Evolutionary conservation across 2,113 vertebrate species (phyloP), one percentile per base, ranked within the genome.

Genomic region (Gopherus evgoodei): DNA sequence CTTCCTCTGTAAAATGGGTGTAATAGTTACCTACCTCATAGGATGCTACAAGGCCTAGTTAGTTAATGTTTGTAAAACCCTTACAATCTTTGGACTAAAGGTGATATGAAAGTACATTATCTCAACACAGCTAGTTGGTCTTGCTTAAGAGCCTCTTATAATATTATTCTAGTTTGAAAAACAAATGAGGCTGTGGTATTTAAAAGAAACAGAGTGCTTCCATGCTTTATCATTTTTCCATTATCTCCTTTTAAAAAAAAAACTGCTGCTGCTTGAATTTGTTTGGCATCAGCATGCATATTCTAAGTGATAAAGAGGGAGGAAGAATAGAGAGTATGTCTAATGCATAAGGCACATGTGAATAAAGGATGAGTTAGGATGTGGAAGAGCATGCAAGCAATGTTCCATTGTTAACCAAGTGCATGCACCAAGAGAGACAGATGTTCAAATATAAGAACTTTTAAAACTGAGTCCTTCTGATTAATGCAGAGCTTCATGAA

Each of bases 401-500:
- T 19, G 93, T 91, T 93, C 94, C 17, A 90, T 91, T 95, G 8
- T 95, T 95, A 95, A 91, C 88, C 42, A 90, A 95, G 75, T 38
- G 10, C 90, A 87, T 81, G 53, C 86, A 91, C 91, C 54, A 90
- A 96, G 93, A 97, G 97, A 95, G 97, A 90, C 11, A 91, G 82
- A 80, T 44, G 94, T 81, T 93, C 91, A 95, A 93, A 97, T 89
- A 93, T 83, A 96, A 91, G 95, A 98, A 97, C 95, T 97, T 97
- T 84, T 89, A 97, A 98, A 98, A 97, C 90, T 78, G 95, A 97
- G 62, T 91, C 75, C 22, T 93, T 93, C 90, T 95, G 91, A 96
- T 96, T 97, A 97, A 97, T 94, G 94, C 56, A 95, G 95, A 92
- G 85, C 65, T 93, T 94, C 94, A 97, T 97, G 94, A 97, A 98